Percentiles rank a stretch among this genome's conserved stretches.
Conservation (phyloP, 1,140 invertebrate species). For the Pectinophora gossypiella region DNA sequence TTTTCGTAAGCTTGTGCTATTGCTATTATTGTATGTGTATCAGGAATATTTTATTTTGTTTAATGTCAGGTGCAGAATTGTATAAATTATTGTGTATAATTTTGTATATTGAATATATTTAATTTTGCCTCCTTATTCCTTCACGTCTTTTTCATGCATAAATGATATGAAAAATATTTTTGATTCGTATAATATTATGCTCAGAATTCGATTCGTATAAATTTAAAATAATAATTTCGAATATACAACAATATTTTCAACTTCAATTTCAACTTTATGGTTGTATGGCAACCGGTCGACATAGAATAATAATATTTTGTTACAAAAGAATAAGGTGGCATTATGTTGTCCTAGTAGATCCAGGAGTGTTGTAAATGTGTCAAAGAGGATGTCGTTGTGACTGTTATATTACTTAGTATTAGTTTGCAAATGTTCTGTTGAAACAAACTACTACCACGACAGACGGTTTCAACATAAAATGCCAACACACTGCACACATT, state of each 20-base stretch:
- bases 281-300: no score
- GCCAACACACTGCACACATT: conserved; percentile 72
- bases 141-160: no score
- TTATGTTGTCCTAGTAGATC: conserved; percentile 49
- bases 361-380: conserved; percentile 57
- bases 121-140: no score
- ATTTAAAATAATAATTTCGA: no score
- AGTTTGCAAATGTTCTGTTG: conserved; percentile 15
- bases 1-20: conserved; percentile 47
- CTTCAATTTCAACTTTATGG: no score
- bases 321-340: conserved; percentile 34
- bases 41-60: conserved; percentile 26
- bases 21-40: conserved; percentile 32
- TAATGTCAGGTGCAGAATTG: conserved; percentile 26
- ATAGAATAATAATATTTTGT: background rate
- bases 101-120: background rate
- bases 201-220: no score
- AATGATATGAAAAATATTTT: no score
- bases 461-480: conserved; percentile 30
- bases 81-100: conserved; percentile 15
- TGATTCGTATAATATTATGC: no score
- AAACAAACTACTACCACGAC: conserved; percentile 17
- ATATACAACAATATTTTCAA: no score
- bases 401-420: conserved; percentile 8
- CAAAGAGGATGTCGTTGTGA: conserved; percentile 35